These are phyloP conservation scores for Tribolium freemani DNA, from an alignment of 2,888 invertebrate genomes.

Conservation along the genomic window DNA sequence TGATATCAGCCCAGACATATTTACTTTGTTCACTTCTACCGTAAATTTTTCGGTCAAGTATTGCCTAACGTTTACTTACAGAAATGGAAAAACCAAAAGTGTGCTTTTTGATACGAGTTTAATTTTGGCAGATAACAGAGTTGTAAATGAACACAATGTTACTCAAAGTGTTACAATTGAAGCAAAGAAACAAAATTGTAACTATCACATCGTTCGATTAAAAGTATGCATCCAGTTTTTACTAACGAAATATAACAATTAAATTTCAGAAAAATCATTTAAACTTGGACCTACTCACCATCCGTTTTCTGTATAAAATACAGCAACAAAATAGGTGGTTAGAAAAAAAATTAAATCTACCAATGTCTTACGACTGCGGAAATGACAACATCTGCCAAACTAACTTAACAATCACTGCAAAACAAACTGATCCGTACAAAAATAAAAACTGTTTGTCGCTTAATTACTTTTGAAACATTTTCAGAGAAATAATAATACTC, in stretches of 20 bases:
- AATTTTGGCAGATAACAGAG: not conserved
- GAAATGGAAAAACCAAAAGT: not conserved
- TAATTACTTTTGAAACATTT: conserved; percentile 29
- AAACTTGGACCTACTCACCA: conserved; percentile 21
- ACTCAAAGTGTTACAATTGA: conserved; percentile 37
- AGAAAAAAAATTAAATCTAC: conserved; percentile 14
- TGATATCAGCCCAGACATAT: conserved; percentile 15
- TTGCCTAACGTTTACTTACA: conserved; percentile 4
- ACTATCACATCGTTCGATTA: conserved; percentile 26
- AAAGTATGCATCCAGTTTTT: conserved; percentile 4
- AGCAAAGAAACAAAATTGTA: conserved; percentile 36
- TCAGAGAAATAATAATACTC: conserved; percentile 55
- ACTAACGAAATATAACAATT: not conserved
- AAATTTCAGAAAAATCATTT: conserved; percentile 18
- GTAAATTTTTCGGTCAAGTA: conserved; percentile 20
- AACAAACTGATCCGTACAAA: not conserved
- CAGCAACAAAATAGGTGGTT: no score
- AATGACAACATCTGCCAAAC: conserved; percentile 71
- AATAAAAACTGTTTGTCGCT: not conserved
- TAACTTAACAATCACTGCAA: conserved; percentile 65
- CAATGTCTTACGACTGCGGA: conserved; percentile 70
- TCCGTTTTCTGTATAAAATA: conserved; percentile 2
- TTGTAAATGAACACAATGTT: conserved; percentile 52
- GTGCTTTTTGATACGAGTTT: not conserved
- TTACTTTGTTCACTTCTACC: conserved; percentile 14